phyloP scores from a whole-genome alignment of 2,797 vertebrate species.

The Remorina albescens region DNA sequence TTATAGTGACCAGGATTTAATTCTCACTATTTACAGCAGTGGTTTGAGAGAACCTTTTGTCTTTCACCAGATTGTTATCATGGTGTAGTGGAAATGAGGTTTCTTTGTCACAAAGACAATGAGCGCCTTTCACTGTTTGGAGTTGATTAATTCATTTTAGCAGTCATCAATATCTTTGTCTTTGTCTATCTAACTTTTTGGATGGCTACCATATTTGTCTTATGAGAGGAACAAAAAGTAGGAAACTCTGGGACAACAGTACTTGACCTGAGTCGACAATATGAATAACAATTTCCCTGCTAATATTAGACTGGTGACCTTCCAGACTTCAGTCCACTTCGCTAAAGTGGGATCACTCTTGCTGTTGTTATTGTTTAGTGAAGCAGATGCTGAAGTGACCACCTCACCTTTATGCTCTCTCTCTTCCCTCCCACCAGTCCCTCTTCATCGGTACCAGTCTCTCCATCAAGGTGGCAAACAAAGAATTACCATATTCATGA shows the following conservation, averaged over 20 bases:
- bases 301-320: slow-evolving; percentile 32
- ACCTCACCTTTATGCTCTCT: slow-evolving; percentile 9
- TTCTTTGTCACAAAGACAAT: background rate
- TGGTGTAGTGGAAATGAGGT: background rate
- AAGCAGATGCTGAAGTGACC: slow-evolving; percentile 30
- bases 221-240: background rate
- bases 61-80: background rate
- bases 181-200: background rate
- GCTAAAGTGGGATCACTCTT: background rate
- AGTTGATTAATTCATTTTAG: background rate
- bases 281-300: slow-evolving; percentile 11
- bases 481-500: slow-evolving; percentile 67
- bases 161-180: background rate
- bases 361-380: slow-evolving; percentile 1
- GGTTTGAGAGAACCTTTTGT: background rate
- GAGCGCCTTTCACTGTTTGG: background rate
- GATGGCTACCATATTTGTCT: background rate
- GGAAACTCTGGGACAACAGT: background rate
- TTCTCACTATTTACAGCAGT: background rate
- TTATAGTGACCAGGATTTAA: background rate
- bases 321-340: slow-evolving; percentile 9
- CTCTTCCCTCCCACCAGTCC: background rate
- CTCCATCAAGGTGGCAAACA: slow-evolving; percentile 59
- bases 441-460: slow-evolving; percentile 26
- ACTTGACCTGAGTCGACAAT: slow-evolving; percentile 22